phyloP scores from a whole-genome alignment of 1,140 invertebrate genomes.

The Drosophila nikananu region DNA sequence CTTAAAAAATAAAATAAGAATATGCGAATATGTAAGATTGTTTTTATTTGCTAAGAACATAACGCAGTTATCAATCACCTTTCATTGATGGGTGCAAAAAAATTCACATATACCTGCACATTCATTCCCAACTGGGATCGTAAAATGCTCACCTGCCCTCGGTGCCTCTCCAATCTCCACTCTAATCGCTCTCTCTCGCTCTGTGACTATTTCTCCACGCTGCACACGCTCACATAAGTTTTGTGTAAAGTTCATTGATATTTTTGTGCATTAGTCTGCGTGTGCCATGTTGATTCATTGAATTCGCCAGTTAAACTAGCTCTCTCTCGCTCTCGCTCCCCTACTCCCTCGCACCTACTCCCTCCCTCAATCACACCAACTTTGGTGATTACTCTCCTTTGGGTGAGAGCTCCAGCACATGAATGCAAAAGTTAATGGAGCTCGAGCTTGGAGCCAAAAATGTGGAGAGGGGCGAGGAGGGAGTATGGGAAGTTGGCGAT shows the following conservation, averaged over 20 bases:
- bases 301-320: conserved; percentile 68
- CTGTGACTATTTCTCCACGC: conserved; percentile 46
- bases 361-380: background rate
- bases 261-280: conserved; percentile 75
- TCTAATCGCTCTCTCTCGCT: conserved; percentile 17
- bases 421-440: conserved; percentile 60
- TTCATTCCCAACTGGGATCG: background rate
- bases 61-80: background rate
- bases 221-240: conserved; percentile 62
- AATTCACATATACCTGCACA: background rate
- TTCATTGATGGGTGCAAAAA: conserved; percentile 11
- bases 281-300: conserved; percentile 82
- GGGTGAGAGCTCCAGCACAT: conserved; percentile 31
- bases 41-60: background rate
- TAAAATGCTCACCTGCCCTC: conserved; percentile 49
- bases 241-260: conserved; percentile 85
- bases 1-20: background rate
- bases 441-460: conserved; percentile 8
- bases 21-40: background rate
- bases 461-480: background rate
- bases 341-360: background rate
- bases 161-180: conserved; percentile 12
- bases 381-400: conserved; percentile 27
- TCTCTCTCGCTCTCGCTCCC: conserved; percentile 25
- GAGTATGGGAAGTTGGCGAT: conserved; percentile 24